These are phyloP conservation scores for Chelonia mydas DNA, from an alignment of 2,797 vertebrate genomes.

Conservation along the genomic window DNA sequence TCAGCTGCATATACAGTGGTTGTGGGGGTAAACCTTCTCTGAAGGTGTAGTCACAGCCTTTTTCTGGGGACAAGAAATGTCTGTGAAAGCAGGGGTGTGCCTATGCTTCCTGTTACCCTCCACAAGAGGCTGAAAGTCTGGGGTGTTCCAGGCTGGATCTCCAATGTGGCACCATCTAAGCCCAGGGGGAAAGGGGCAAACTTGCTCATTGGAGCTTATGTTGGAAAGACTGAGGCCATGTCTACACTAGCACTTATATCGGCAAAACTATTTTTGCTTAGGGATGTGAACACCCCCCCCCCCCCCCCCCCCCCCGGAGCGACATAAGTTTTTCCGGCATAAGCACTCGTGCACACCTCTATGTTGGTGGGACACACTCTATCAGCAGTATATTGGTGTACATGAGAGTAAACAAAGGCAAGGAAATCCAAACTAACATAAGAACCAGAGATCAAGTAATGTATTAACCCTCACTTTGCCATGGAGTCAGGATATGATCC, in stretches of 20 bases:
- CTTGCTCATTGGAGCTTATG: neutral
- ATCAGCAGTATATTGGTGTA: neutral
- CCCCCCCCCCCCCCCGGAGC: too few species aligned
- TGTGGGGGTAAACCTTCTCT: neutral
- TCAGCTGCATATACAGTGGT: neutral
- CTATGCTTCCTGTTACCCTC: conserved; percentile 1
- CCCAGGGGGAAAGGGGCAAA: neutral
- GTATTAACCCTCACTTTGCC: neutral
- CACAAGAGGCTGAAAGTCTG: neutral
- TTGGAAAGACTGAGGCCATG: neutral
- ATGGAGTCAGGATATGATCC: neutral
- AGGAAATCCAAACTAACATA: neutral
- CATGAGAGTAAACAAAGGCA: neutral
- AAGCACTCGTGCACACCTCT: too few species aligned
- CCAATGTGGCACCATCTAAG: neutral
- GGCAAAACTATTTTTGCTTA: too few species aligned
- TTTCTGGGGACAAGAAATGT: neutral
- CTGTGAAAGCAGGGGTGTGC: neutral
- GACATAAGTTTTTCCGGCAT: too few species aligned
- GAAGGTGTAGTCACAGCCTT: neutral
- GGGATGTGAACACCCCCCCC: too few species aligned
- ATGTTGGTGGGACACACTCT: too few species aligned
- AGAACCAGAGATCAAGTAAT: neutral
- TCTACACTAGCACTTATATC: too few species aligned
- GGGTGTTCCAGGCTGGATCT: neutral